These are phyloP conservation scores for Phaethon lepturus DNA, from an alignment of 2,113 vertebrate species.

Conservation along the genomic window DNA sequence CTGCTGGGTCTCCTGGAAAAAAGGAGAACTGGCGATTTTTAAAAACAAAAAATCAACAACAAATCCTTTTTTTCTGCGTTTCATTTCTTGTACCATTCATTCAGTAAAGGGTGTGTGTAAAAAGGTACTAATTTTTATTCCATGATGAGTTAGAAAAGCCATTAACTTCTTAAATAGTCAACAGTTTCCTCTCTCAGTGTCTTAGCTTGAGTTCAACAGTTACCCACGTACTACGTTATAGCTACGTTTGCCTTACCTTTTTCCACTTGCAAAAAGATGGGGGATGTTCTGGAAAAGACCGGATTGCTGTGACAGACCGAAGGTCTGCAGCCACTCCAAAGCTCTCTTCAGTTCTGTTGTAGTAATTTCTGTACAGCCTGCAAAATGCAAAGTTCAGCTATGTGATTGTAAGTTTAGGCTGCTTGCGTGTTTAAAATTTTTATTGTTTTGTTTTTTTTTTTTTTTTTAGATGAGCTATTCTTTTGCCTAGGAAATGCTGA, in stretches of 20 bases:
- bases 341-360: background rate
- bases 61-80: background rate
- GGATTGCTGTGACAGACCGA: background rate
- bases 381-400: background rate
- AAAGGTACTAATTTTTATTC: background rate
- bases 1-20: background rate
- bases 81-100: background rate
- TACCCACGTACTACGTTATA: accelerated
- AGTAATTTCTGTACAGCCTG: background rate
- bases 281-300: background rate
- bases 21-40: background rate
- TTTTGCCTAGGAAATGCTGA: background rate
- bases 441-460: too few species aligned
- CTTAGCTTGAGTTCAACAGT: background rate
- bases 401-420: background rate
- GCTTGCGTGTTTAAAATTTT: background rate
- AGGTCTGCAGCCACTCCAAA: background rate
- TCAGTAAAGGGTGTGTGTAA: background rate
- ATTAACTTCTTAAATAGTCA: background rate
- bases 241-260: background rate
- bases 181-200: background rate
- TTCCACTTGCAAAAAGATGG: accelerated
- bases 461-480: background rate
- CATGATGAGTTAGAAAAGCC: background rate
- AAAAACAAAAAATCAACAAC: background rate